phyloP scores from a whole-genome alignment of 2,797 vertebrate species.

The Synanceia verrucosa region DNA sequence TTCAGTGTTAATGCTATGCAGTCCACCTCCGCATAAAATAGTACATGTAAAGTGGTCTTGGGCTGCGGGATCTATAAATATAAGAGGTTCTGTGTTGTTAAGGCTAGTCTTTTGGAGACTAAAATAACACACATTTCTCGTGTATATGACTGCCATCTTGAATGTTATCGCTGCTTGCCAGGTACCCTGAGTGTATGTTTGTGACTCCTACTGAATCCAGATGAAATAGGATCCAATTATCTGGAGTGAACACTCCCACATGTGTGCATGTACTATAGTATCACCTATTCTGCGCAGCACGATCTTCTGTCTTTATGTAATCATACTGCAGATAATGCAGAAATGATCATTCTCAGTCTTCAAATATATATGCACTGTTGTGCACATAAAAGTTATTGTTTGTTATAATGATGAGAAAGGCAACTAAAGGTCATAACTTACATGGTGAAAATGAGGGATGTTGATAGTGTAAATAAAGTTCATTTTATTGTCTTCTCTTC shows the following conservation, averaged over 20 bases:
- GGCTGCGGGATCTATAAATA: slow-evolving; percentile 42
- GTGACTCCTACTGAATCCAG: slow-evolving; percentile 23
- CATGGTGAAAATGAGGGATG: neutral
- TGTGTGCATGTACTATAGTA: neutral
- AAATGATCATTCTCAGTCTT: neutral
- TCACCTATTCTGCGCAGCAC: neutral
- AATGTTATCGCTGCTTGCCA: slow-evolving; percentile 59
- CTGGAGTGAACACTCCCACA: neutral
- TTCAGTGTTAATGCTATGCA: slow-evolving; percentile 1
- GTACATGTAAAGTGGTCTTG: neutral
- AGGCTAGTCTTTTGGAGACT: slow-evolving; percentile 34
- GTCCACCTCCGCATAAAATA: slow-evolving; percentile 12
- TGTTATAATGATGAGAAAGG: neutral
- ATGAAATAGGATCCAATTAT: slow-evolving; percentile 21
- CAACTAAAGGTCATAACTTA: neutral
- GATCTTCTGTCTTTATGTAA: neutral
- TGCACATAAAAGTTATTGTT: neutral
- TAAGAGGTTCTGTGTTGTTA: slow-evolving; percentile 20
- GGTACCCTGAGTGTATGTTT: slow-evolving; percentile 38
- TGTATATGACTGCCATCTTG: slow-evolving; percentile 23
- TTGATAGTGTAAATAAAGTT: neutral
- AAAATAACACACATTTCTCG: slow-evolving; percentile 35
- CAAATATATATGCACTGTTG: neutral
- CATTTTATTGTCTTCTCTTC: neutral
- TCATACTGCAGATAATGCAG: neutral